These are phyloP conservation scores for Diloba caeruleocephala DNA, from an alignment of 2,888 invertebrate genomes.

Conservation along the genomic window DNA sequence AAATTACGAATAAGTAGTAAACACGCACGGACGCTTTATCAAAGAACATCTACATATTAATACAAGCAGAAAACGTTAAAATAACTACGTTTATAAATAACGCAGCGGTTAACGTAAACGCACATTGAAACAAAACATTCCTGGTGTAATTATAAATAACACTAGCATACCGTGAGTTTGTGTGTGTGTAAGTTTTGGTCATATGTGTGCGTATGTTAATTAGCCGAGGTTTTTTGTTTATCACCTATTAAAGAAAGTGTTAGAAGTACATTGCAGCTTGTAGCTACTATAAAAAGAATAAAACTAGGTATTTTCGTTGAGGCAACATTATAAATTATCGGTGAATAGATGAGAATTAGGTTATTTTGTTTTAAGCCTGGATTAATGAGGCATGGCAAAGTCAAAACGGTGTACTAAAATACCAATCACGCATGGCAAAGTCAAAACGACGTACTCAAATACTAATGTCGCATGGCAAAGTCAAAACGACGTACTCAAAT, in stretches of 20 bases:
- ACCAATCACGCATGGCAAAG: no score
- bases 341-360: no score
- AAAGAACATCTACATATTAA: conserved; percentile 30
- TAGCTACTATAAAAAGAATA: conserved; percentile 18
- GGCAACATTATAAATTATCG: conserved; percentile 16
- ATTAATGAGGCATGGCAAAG: no score
- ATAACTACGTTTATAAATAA: conserved; percentile 51
- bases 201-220: conserved; percentile 25
- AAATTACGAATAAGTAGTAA: conserved; percentile 35
- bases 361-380: no score
- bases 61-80: conserved; percentile 34
- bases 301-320: conserved; percentile 1
- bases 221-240: conserved; percentile 26
- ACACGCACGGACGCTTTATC: conserved; percentile 29
- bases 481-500: no score
- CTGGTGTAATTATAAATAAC: conserved; percentile 37
- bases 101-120: conserved; percentile 32
- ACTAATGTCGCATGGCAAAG: no score
- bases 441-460: no score
- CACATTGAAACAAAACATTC: conserved; percentile 32
- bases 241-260: conserved; percentile 24
- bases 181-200: conserved; percentile 1
- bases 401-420: no score
- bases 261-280: neutral
- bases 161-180: conserved; percentile 23